Conservation (phyloP, 2,888 invertebrate genomes). For the Sepioteuthis lessoniana region DNA sequence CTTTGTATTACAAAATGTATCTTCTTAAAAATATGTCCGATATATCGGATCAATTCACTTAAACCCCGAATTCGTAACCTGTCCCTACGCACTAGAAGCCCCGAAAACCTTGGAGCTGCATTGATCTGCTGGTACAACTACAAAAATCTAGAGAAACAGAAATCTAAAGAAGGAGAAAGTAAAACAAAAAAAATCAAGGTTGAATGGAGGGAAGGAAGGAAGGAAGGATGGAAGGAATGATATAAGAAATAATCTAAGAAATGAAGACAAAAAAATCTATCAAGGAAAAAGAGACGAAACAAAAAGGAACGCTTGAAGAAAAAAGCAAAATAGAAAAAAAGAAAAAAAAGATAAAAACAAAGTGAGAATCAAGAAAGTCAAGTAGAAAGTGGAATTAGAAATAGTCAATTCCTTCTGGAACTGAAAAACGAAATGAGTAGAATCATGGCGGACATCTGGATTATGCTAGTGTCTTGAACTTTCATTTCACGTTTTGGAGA, state of each 20-base stretch:
- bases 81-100: background rate
- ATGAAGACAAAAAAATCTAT: too few relatives aligned
- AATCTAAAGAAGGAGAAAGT: background rate
- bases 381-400: background rate
- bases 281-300: too few relatives aligned
- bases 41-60: background rate
- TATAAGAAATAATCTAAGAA: too few relatives aligned
- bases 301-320: too few relatives aligned
- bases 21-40: background rate
- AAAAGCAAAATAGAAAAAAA: too few relatives aligned
- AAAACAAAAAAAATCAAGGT: background rate
- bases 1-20: too few relatives aligned
- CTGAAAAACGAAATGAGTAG: background rate
- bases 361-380: too few relatives aligned
- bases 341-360: too few relatives aligned
- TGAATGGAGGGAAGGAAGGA: too few relatives aligned
- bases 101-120: background rate
- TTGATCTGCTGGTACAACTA: background rate
- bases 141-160: background rate
- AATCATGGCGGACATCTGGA: background rate
- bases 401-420: too few relatives aligned
- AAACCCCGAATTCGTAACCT: background rate
- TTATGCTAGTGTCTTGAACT: background rate
- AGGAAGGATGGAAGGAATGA: background rate
- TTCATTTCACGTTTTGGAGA: background rate